These are phyloP conservation scores for Hydrolagus colliei DNA, from an alignment of 2,797 vertebrate genomes.

Conservation along the genomic window DNA sequence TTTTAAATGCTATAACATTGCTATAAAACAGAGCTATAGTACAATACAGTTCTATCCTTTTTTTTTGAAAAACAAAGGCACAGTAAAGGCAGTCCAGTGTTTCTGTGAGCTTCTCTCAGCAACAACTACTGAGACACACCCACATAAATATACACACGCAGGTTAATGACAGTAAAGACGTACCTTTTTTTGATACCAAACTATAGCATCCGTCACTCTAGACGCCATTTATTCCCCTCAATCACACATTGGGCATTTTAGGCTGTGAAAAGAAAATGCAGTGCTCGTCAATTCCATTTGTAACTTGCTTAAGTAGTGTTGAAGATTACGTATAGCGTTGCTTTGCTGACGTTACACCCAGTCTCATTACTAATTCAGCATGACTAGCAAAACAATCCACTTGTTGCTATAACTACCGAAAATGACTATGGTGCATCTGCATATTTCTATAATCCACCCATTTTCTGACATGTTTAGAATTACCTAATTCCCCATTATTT, in stretches of 20 bases:
- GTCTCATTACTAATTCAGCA: slow-evolving; percentile 48
- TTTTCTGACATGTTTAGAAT: neutral
- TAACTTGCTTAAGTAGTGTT: slow-evolving; percentile 30
- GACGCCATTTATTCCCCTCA: slow-evolving; percentile 94
- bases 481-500: neutral
- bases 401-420: slow-evolving; percentile 43
- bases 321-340: slow-evolving; percentile 40
- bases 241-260: slow-evolving; percentile 81
- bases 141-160: neutral
- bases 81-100: neutral
- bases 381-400: slow-evolving; percentile 45
- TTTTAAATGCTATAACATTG: too few relatives aligned
- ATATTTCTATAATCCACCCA: slow-evolving; percentile 27
- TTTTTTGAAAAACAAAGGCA: neutral
- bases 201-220: slow-evolving; percentile 97
- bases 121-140: neutral
- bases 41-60: too few relatives aligned
- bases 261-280: slow-evolving; percentile 61
- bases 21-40: neutral
- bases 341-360: slow-evolving; percentile 47
- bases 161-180: slow-evolving; percentile 46
- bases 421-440: slow-evolving; percentile 2
- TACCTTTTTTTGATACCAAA: slow-evolving; percentile 99
- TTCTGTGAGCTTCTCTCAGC: neutral
- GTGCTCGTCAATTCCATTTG: slow-evolving; percentile 49